Evolutionary conservation across 2,797 vertebrate species (phyloP), one percentile per base, ranked within the genome.

Genomic region (Phyllotis vaccarum): DNA sequence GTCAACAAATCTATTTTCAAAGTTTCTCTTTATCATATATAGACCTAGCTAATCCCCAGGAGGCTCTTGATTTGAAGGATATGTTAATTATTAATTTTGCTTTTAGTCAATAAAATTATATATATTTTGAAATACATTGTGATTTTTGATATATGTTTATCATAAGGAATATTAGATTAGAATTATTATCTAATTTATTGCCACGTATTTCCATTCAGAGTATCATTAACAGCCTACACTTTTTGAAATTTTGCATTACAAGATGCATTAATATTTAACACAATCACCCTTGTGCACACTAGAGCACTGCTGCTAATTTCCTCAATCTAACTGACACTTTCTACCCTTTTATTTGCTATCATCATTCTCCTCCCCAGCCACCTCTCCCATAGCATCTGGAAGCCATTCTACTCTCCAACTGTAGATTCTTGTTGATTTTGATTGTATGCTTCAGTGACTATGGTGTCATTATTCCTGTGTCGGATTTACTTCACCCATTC

Each of bases 61-160:
- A 93, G 92, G 75, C 87, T 82, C 19, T 76, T 95, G 1, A 27
- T 87, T 64, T 93, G 37, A 93, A 52, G 37, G 16, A 64, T 4
- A 58, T 0, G n/a, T n/a, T 5, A 16, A 29, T 93, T 96, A 92
- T 29, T 3, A 66, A 37, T 46, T 76, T 56, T 78, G 1, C n/a
- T 90, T 27, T 79, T 49, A 75, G 2, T 94, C n/a, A 27, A 70
- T 5, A 58, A 46, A 56, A 37, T 78, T 40, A 74, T 79, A n/a
- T 83, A 68, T 27, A 31, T 56, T 78, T 16, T 4, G 1, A 3
- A 0, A 8, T 40, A 60, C 9, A 40, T 6, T 49, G 34, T 9
- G 7, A 86, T 70, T 72, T 60, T 70, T 87, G 8, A 54, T 40
- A 40, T n/a, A 14, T 62, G 12, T 64, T 80, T 43, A n/a, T 58